Evolutionary conservation across 2,113 vertebrate genomes (phyloP).

Genomic region (Probosciger aterrimus): DNA sequence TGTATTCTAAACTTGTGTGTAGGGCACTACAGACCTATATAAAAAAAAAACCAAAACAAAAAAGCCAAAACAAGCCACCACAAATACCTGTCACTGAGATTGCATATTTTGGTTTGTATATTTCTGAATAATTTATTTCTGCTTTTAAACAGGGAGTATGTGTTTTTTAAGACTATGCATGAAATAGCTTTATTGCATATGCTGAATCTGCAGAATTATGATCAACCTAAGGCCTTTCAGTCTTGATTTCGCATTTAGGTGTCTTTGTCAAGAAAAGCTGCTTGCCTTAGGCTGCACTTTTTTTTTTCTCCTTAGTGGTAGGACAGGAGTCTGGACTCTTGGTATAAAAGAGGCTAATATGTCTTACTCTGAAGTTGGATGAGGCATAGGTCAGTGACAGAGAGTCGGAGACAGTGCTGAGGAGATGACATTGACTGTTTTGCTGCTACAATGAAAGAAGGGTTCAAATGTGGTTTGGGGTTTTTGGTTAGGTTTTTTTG

Average conservation of each 20-base stretch:
- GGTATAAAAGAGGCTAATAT: not conserved
- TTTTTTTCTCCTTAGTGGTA: not conserved
- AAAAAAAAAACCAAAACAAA: not conserved
- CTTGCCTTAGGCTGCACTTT: not conserved
- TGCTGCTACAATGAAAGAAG: not conserved
- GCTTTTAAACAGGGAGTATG: not conserved
- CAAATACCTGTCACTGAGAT: not conserved
- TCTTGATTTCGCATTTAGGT: not conserved
- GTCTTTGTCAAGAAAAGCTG: not conserved
- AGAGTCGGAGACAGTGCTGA: not conserved
- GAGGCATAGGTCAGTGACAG: not conserved
- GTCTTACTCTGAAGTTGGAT: not conserved
- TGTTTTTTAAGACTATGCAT: not conserved
- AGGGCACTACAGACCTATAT: not conserved
- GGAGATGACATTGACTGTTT: not conserved
- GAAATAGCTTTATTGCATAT: not conserved
- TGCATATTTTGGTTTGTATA: not conserved
- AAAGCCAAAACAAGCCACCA: not conserved
- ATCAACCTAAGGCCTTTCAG: not conserved
- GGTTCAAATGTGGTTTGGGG: not conserved
- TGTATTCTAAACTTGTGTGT: accelerated
- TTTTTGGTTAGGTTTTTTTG: not conserved
- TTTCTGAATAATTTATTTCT: not conserved
- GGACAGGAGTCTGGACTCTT: not conserved
- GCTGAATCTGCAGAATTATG: not conserved